These are phyloP conservation scores for Neotoxoptera formosana DNA, from an alignment of 1,140 invertebrate genomes.

Conservation along the genomic window DNA sequence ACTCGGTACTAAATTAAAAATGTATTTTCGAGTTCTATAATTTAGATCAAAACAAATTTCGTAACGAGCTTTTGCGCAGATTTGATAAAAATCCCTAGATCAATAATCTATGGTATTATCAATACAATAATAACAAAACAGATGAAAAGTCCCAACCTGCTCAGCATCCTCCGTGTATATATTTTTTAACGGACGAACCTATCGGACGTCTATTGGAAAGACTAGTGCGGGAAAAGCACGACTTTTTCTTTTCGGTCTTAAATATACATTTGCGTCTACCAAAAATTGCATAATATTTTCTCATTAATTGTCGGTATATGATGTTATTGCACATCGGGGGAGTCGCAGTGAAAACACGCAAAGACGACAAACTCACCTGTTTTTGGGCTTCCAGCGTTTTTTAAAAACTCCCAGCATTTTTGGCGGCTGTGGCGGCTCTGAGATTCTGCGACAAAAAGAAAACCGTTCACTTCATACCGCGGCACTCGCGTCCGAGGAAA, in stretches of 20 bases:
- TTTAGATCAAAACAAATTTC: too few species aligned
- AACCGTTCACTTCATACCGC: not conserved
- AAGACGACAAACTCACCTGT: not conserved
- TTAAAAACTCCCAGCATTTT: conserved; percentile 62
- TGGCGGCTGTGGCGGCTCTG: too few species aligned
- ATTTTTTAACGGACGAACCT: not conserved
- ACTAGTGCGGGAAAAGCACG: not conserved
- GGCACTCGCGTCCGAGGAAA: not conserved
- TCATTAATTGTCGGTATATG: not conserved
- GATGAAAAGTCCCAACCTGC: too few species aligned
- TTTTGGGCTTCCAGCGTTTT: conserved; percentile 62
- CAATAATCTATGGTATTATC: not conserved
- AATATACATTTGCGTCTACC: not conserved
- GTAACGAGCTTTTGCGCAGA: not conserved
- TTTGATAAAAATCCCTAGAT: not conserved
- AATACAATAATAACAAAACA: too few species aligned
- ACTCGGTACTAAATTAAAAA: too few species aligned
- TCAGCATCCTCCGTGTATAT: not conserved
- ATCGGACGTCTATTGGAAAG: not conserved
- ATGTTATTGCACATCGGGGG: too few species aligned
- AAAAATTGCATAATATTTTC: not conserved
- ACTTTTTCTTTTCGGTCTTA: too few species aligned
- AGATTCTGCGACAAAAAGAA: too few species aligned
- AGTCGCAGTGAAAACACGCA: too few species aligned
- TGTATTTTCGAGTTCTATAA: too few species aligned